Conservation (phyloP, 2,113 vertebrate species). For the Cyprinodon brontotheroides region DNA sequence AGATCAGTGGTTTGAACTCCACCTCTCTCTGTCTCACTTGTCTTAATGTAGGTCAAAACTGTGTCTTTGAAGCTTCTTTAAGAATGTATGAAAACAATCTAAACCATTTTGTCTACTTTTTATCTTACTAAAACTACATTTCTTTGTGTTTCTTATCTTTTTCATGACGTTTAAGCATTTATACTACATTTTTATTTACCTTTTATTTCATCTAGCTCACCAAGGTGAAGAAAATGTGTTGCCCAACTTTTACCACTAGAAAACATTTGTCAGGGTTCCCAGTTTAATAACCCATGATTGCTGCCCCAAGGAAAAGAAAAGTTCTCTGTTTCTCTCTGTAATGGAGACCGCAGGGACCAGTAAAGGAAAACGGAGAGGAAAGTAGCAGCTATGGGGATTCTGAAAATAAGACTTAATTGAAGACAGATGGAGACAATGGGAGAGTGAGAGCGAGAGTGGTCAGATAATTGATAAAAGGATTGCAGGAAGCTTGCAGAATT, state of each 20-base stretch:
- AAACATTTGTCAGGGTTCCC: slow-evolving; percentile 10
- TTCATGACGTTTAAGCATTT: neutral
- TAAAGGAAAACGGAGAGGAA: slow-evolving; percentile 20
- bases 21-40: too few relatives aligned
- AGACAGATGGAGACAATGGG: slow-evolving; percentile 4
- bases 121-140: neutral
- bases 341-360: slow-evolving; percentile 40
- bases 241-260: neutral
- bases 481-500: neutral
- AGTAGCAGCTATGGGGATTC: slow-evolving; percentile 10
- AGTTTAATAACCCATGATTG: slow-evolving; percentile 32
- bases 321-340: slow-evolving; percentile 36
- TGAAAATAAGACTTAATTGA: slow-evolving; percentile 28
- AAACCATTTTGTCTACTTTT: neutral
- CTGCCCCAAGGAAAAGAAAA: slow-evolving; percentile 22
- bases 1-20: too few relatives aligned
- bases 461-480: slow-evolving; percentile 31
- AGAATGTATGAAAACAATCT: neutral
- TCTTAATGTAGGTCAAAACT: too few relatives aligned
- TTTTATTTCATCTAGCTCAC: neutral
- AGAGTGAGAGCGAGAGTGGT: neutral
- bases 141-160: neutral
- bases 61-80: neutral
- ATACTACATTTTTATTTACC: neutral
- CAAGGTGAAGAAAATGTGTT: neutral